A percentile compares a stretch with the other conserved stretches of the same genome.
Conservation (phyloP, 2,797 vertebrate genomes). For the Triplophysa yarkandensis region DNA sequence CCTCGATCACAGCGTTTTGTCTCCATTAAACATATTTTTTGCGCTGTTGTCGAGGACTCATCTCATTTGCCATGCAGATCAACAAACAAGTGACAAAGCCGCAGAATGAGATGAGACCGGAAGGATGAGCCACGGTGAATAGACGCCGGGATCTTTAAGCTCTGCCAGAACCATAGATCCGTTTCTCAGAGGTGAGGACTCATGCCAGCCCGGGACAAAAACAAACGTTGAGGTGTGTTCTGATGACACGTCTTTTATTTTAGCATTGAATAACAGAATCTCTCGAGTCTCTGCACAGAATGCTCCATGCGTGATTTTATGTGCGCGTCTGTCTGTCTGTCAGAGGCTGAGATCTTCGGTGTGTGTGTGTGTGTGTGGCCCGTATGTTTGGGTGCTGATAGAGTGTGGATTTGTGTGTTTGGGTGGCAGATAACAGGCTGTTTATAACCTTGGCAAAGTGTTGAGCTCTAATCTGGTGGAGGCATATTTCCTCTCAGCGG, state of each 20-base stretch:
- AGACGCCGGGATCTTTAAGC: slow-evolving; percentile 16
- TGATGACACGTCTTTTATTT: slow-evolving; percentile 53
- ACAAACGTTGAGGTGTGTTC: slow-evolving; percentile 60
- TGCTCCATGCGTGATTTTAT: not conserved
- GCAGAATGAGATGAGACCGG: slow-evolving; percentile 44
- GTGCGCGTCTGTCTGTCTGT: slow-evolving; percentile 79
- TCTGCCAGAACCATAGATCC: slow-evolving; percentile 15
- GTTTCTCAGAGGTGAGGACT: slow-evolving; percentile 11
- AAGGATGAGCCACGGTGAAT: slow-evolving; percentile 58
- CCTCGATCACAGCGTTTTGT: slow-evolving; percentile 57
- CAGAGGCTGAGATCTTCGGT: slow-evolving; percentile 87
- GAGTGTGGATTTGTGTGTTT: slow-evolving; percentile 95
- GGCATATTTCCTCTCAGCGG: slow-evolving; percentile 96
- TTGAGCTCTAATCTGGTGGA: slow-evolving; percentile 95
- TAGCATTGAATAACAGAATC: not conserved
- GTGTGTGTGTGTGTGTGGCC: slow-evolving; percentile 93
- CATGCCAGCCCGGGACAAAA: slow-evolving; percentile 62
- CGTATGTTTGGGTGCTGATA: slow-evolving; percentile 98
- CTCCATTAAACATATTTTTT: slow-evolving; percentile 67
- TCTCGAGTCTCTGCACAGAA: not conserved
- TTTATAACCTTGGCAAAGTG: slow-evolving; percentile 99
- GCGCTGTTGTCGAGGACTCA: slow-evolving; percentile 58
- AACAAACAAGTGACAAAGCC: slow-evolving; percentile 61
- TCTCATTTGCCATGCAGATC: slow-evolving; percentile 64
- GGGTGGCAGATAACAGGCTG: slow-evolving; percentile 93